These are phyloP conservation scores for Ashinkailepas kermadecensis DNA, from an alignment of 2,888 invertebrate genomes.

Conservation along the genomic window DNA sequence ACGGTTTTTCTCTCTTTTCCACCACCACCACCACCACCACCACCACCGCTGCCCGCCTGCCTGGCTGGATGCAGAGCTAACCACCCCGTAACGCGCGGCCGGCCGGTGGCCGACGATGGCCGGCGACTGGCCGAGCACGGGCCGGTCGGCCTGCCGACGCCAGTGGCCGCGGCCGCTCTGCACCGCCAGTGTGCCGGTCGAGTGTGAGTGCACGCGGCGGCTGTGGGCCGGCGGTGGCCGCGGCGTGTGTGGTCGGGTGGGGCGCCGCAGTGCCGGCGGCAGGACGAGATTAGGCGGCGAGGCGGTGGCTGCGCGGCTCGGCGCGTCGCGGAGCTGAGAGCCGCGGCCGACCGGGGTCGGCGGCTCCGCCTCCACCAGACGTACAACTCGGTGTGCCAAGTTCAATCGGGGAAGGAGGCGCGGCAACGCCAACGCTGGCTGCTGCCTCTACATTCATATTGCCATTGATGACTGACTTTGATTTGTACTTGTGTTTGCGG, in stretches of 20 bases:
- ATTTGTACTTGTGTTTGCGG: constrained; percentile 18
- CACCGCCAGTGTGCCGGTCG: no score
- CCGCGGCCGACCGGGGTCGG: not conserved
- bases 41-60: constrained; percentile 3
- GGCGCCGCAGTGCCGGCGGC: not conserved
- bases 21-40: not conserved
- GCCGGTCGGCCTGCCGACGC: no score
- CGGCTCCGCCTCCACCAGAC: not conserved
- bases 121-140: not conserved
- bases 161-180: no score
- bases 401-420: not conserved
- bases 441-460: not conserved
- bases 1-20: not conserved
- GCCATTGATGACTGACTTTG: not conserved
- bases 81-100: constrained; percentile 2
- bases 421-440: not conserved
- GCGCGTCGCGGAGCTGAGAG: not conserved
- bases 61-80: not conserved
- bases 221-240: no score
- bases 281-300: not conserved
- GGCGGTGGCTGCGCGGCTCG: not conserved
- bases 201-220: no score
- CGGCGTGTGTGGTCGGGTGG: not conserved
- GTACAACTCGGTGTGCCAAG: constrained; percentile 14
- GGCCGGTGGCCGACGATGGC: not conserved